Evolutionary conservation across 2,888 invertebrate genomes (phyloP), one percentile per base, ranked within the genome.

Genomic region (Epinotia brunnichana): DNA sequence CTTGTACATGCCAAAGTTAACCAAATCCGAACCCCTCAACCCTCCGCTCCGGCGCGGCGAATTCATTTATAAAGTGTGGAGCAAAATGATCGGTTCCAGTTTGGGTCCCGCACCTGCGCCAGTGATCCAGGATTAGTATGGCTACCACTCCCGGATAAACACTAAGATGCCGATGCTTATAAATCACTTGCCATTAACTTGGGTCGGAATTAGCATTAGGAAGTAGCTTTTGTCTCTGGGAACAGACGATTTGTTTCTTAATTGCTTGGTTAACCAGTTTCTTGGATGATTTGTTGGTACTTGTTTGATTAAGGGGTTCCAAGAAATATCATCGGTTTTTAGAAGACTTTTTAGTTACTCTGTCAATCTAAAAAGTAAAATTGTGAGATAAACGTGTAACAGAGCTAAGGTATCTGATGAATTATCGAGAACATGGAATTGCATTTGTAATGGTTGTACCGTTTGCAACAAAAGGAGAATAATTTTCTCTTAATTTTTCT

Each of bases 141-240:
- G 80, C 78, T 24, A 24, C 21, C 79, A 82, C 83, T 83, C 81
- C 78, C 81, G 85, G 78, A 78, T 79, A 78, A 85, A 86, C 78
- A 83, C 83, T 83, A 83, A 87, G 83, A 85, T 79, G 83, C 81
- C 85, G 85, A 86, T 87, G 82, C 83, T 86, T 86, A 87, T 87
- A 87, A 86, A 90, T 84, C 83, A 81, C 79, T 79, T 77, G 75
- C 84, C 85, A 88, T 90, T 90, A 87, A 82, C 83, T 82, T 81
- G 76, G 81, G 77, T 73, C 77, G 77, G 82, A 83, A 83, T 85
- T 84, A 83, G 82, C 82, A 80, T 78, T 80, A 80, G 60, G 62
- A 61, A 71, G 44, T 68, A 63, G 70, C 69, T 73, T 69, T 68
- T 64, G 64, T 62, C 64, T 62, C 48, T 24, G 61, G 70, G 74